A percentile compares a stretch with the other conserved stretches of the same genome.
These are phyloP conservation scores for Cyclura pinguis DNA, from an alignment of 2,797 vertebrate genomes.

Conservation along the genomic window DNA sequence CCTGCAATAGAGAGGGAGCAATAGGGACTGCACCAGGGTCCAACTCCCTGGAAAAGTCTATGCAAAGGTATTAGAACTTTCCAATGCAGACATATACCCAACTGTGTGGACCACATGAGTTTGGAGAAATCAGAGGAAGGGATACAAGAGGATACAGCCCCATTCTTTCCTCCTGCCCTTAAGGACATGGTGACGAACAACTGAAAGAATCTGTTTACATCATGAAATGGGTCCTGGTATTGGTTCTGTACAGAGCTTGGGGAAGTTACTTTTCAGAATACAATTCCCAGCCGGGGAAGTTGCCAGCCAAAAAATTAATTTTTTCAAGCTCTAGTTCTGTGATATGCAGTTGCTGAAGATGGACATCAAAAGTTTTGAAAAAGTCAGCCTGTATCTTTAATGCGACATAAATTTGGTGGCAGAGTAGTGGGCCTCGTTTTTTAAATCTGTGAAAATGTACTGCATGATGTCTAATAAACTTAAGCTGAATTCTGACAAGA, in stretches of 20 bases:
- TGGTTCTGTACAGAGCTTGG: no score
- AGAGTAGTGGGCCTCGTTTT: neutral
- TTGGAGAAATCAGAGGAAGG: neutral
- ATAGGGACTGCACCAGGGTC: neutral
- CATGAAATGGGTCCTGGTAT: neutral
- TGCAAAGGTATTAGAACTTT: neutral
- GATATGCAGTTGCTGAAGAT: neutral
- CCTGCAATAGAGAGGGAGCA: neutral
- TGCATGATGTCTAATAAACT: neutral
- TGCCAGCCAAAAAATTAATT: no score
- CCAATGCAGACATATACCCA: neutral
- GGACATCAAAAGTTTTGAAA: neutral
- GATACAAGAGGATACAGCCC: neutral
- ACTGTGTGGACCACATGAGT: neutral
- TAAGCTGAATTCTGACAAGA: neutral
- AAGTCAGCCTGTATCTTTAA: neutral
- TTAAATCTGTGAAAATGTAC: neutral
- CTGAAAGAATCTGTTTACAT: neutral
- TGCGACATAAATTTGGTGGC: neutral
- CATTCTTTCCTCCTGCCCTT: neutral
- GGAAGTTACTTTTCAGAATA: no score
- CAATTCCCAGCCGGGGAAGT: no score
- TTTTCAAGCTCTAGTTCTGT: no score
- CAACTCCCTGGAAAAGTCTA: neutral
- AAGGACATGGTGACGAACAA: neutral